phyloP scores from a whole-genome alignment of 2,888 invertebrate genomes.

The Furcula furcula region DNA sequence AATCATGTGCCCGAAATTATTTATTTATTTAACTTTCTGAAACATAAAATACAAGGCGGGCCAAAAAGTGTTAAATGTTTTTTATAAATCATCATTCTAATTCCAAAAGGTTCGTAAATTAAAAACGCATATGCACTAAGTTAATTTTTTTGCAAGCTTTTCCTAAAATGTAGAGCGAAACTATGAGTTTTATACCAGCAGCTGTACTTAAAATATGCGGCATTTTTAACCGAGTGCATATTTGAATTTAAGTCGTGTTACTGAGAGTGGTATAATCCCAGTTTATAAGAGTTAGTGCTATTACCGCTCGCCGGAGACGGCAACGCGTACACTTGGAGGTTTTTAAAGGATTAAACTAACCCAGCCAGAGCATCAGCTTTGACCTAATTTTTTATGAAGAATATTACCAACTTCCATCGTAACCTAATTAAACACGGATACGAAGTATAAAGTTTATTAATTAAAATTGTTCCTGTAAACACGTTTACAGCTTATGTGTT shows the following conservation, averaged over 20 bases:
- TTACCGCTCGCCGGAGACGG: conserved; percentile 49
- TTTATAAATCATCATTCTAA: background rate
- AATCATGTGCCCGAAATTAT: too few relatives aligned
- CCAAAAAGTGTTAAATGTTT: too few relatives aligned
- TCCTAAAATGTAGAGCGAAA: conserved; percentile 4
- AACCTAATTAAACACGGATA: conserved; percentile 3
- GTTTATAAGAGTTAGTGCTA: conserved; percentile 64
- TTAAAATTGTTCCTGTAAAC: conserved; percentile 7
- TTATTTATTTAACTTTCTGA: too few relatives aligned
- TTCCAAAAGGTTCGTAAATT: background rate
- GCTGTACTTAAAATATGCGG: conserved; percentile 36
- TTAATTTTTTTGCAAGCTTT: conserved; percentile 11
- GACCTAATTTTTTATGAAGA: conserved; percentile 23
- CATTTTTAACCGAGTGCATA: conserved; percentile 54
- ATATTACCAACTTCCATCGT: conserved; percentile 7
- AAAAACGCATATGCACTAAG: conserved; percentile 4
- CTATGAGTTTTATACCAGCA: conserved; percentile 16
- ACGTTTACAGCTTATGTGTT: background rate
- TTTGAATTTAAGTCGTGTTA: conserved; percentile 58
- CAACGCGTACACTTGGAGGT: conserved; percentile 44
- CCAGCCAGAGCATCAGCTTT: conserved; percentile 30
- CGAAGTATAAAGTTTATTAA: conserved; percentile 6
- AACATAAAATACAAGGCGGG: too few relatives aligned
- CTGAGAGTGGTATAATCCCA: conserved; percentile 56
- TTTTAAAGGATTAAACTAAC: conserved; percentile 53